Base-by-base conservation (phyloP, 2,113 vertebrate genomes). In the Trochalopteron elliotii region DNA sequence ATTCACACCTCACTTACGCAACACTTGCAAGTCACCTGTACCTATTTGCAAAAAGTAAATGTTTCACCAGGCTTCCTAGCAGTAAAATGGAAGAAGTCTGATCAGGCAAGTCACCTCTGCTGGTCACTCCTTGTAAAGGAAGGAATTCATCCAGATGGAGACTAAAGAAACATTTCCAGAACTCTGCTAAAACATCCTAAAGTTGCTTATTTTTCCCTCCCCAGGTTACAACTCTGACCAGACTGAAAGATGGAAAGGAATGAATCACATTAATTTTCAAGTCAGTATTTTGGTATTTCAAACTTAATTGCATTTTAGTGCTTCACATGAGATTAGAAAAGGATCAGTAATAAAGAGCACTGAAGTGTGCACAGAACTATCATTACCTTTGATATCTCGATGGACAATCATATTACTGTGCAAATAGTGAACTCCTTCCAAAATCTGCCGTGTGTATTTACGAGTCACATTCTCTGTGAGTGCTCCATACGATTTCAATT, bases 391-490 rank as follows among this genome's bases (percentile, higher is more conserved):
- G 95, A 99, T 99, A 98, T 99, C 99, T 97, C 99, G 98, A 97
- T 99, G 99, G 88, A 99, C 99, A 92, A 99, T 99, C 99, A 99
- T 99, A 96, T 99, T 99, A 97, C 99, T 99, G 98, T 99, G 99
- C 95, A 99, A 98, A 98, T 99, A 99, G 82, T 99, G 99, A 56
- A 99, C 99, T 4, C 99, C 99, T 96, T 99, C 99, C 95, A 99
- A 98, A 97, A 99, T 99, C 98, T 99, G 99, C 45, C 99, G 98
- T 0, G 99, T 99, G 42, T 99, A 99, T 94, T 99, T 99, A 31
- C 99, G 99, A 10, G 99, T 99, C 96, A 99, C 99, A 15, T 99
- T 99, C 96, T 99, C 99, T 72, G 99, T 99, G 89, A 99, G 98
- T 21, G 99, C 99, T 49, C 99, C 99, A 8, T 99, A 99, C 0